These are phyloP conservation scores for Stratiomys singularior DNA, from an alignment of 2,888 invertebrate species.

Conservation along the genomic window DNA sequence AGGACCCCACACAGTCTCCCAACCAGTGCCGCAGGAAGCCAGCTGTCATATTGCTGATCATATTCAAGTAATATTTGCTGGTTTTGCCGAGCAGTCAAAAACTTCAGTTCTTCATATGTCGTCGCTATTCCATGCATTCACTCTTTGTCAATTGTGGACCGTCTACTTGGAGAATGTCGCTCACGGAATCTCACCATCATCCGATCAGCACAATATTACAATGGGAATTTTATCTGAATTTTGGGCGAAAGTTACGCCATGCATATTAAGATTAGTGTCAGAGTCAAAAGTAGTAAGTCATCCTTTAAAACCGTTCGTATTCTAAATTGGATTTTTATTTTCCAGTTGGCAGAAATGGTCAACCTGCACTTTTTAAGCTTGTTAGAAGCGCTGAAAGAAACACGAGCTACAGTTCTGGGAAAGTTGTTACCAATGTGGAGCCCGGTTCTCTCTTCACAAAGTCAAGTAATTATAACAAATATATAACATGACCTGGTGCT, in stretches of 20 bases:
- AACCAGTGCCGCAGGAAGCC: slow-evolving; percentile 95
- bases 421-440: slow-evolving; percentile 96
- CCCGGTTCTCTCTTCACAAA: slow-evolving; percentile 93
- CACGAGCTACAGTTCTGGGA: slow-evolving; percentile 90
- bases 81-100: slow-evolving; percentile 96
- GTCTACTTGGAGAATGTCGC: slow-evolving; percentile 94
- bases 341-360: slow-evolving; percentile 95
- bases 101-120: slow-evolving; percentile 94
- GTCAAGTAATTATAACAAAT: slow-evolving; percentile 73
- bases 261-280: slow-evolving; percentile 89
- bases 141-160: slow-evolving; percentile 98
- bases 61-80: slow-evolving; percentile 93
- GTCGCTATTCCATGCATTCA: slow-evolving; percentile 96
- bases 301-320: neutral
- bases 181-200: slow-evolving; percentile 72
- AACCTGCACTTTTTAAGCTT: slow-evolving; percentile 96
- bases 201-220: slow-evolving; percentile 78
- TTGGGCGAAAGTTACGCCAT: slow-evolving; percentile 98
- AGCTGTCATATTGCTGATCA: slow-evolving; percentile 97
- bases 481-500: no score
- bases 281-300: slow-evolving; percentile 86
- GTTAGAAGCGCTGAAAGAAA: slow-evolving; percentile 93
- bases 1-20: slow-evolving; percentile 68
- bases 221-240: slow-evolving; percentile 93
- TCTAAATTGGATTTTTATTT: slow-evolving; percentile 51